Conservation (phyloP, 2,888 invertebrate genomes). For the Buathra laborator region DNA sequence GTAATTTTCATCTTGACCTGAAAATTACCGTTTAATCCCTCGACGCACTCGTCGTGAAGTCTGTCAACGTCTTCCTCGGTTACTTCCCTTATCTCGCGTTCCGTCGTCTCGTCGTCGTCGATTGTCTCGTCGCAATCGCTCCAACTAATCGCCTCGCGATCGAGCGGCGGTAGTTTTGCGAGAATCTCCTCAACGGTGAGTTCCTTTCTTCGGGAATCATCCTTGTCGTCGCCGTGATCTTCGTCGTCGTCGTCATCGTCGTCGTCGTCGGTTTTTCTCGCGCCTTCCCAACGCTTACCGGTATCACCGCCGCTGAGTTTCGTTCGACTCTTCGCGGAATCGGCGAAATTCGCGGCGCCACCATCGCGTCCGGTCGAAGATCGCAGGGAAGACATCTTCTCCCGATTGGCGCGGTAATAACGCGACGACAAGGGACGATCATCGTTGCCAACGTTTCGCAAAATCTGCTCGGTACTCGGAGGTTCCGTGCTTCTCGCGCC, state of each 20-base stretch:
- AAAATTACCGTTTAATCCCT: slow-evolving; percentile 83
- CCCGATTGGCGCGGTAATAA: slow-evolving; percentile 38
- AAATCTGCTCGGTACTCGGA: slow-evolving; percentile 81
- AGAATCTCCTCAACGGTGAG: slow-evolving; percentile 87
- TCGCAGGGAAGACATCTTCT: slow-evolving; percentile 39
- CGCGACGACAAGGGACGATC: slow-evolving; percentile 73
- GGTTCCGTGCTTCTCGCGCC: slow-evolving; percentile 82
- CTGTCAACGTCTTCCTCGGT: slow-evolving; percentile 79
- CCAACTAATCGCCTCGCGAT: slow-evolving; percentile 87
- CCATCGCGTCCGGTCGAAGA: slow-evolving; percentile 8
- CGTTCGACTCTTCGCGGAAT: not conserved
- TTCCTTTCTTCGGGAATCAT: slow-evolving; percentile 70
- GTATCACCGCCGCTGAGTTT: slow-evolving; percentile 25
- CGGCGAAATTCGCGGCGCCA: slow-evolving; percentile 5
- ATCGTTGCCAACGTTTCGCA: slow-evolving; percentile 83
- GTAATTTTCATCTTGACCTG: slow-evolving; percentile 77
- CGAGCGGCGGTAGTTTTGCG: slow-evolving; percentile 89
- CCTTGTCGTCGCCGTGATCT: slow-evolving; percentile 63
- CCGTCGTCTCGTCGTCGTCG: slow-evolving; percentile 70
- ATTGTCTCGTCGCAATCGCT: slow-evolving; percentile 77
- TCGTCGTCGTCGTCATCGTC: slow-evolving; percentile 65
- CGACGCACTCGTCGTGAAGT: slow-evolving; percentile 80
- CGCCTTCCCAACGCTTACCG: slow-evolving; percentile 52
- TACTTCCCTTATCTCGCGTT: slow-evolving; percentile 69
- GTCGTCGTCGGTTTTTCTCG: slow-evolving; percentile 60